Percentiles rank a stretch among this genome's conserved stretches.
Evolutionary conservation across 2,797 vertebrate species (phyloP).

Genomic region (Notamacropus eugenii): DNA sequence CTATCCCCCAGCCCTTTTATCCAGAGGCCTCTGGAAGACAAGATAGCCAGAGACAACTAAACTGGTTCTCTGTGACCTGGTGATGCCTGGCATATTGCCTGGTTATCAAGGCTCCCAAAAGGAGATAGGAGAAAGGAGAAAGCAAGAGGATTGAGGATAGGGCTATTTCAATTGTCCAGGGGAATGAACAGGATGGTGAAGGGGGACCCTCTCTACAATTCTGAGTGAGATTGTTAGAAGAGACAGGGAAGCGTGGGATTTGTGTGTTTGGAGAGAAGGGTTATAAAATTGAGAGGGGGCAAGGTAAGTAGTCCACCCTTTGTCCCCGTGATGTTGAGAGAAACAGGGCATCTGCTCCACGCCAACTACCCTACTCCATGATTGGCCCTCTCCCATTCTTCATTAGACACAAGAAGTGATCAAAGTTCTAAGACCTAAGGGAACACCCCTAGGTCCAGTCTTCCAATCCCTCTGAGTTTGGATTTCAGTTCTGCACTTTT

Average conservation of each 20-base stretch:
- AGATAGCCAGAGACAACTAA: slow-evolving; percentile 67
- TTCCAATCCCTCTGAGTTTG: neutral
- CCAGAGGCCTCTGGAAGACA: slow-evolving; percentile 54
- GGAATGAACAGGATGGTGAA: neutral
- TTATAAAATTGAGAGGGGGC: neutral
- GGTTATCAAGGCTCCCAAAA: neutral
- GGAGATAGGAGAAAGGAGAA: neutral
- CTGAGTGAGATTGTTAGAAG: neutral
- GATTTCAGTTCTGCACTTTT: neutral
- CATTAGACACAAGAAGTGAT: neutral
- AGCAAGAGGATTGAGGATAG: neutral
- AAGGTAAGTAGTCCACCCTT: neutral
- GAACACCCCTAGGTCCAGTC: neutral
- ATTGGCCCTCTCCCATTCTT: neutral
- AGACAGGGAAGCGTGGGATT: neutral
- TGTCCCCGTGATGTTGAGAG: neutral
- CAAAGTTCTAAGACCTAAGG: neutral
- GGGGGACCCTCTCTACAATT: neutral
- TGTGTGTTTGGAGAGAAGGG: neutral
- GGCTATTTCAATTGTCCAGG: neutral
- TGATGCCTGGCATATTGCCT: slow-evolving; percentile 57
- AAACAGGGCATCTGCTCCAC: neutral
- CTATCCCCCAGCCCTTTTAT: slow-evolving; percentile 10
- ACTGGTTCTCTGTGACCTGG: slow-evolving; percentile 63
- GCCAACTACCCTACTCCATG: neutral